Evolutionary conservation across 2,797 vertebrate genomes (phyloP), one percentile per base, ranked within the genome.

Genomic region (Pseudochromis fuscus): DNA sequence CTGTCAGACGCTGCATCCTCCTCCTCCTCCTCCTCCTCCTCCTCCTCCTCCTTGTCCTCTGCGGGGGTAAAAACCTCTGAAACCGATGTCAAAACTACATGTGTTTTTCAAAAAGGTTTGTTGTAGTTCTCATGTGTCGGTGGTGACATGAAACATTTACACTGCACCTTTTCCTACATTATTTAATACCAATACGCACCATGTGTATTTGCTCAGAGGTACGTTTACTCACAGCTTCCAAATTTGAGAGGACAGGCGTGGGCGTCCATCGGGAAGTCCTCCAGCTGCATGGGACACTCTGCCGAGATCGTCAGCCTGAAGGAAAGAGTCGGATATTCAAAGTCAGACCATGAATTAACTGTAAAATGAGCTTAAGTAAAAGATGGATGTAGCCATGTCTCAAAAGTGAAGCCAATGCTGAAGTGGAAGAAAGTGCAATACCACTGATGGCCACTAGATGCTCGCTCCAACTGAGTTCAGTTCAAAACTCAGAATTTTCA

Each of bases 231-330:
- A 99, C 98, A 99, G 93, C 98, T 99, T 90, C 98, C 97, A 87
- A 99, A 99, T 91, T 99, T 99, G 77, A 99, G 95, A 3, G 98
- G 97, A 78, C 97, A 99, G 45, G 97, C 97, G 5, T 99, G 98
- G 44, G 97, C 96, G 11, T 99, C 98, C 98, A 99, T 99, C 0
- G 98, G 98, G 86, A 99, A 99, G 70, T 99, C 97, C 91, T 99
- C 97, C 58, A 99, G 94, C 59, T 99, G 97, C 98, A 99, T 99
- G 46, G 98, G 98, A 63, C 98, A 99, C 81, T 99, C 98, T 1
- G 98, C 98, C 68, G 97, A 96, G 87, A 99, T 99, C 7, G 98
- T 99, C 89, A 99, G 70, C 86, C 98, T 99, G 93, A 35, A 82
- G 88, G 30, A 78, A 37, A 23, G 79, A 75, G 30, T 27, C 12